Evolutionary conservation across 2,888 invertebrate genomes (phyloP), one percentile per base, ranked within the genome.

Genomic region (Masnerella sp.): DNA sequence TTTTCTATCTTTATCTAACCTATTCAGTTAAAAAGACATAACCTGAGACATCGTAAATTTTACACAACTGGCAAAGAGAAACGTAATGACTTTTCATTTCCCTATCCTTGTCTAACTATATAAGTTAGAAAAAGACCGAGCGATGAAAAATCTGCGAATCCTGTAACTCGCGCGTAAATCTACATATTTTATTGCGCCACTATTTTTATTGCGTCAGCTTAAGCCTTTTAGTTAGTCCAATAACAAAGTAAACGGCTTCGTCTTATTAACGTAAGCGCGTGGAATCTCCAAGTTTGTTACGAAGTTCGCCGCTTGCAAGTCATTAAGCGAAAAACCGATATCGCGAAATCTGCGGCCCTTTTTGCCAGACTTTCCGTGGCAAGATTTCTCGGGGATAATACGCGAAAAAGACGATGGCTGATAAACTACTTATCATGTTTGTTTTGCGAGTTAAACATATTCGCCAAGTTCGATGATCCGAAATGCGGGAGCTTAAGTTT

Each of bases 241-340:
- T 69, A 69, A 69, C 69, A 61, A 61, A 61, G 69, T 54, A 61
- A 69, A 69, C 61, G 28, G 45, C 59, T 68, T 59, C 52, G 52
- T 56, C 65, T 56, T 49, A 59, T 61, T 69, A 69, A 54, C 69
- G 69, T 54, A 69, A 69, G 61, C 25, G 25, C 47, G 61, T 47
- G 52, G 52, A 61, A 61, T 69, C 52, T 45, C 59, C 8, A 52
- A 68, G 68, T 59, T 52, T 36, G 18, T 42, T 49, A 38, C n/a
- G 69, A 70, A 62, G 34, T 70, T 70, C 56, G 54, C 49, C 11
- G 52, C 54, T 42, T 56, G 38, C 42, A 70, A 70, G 56, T 70
- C 70, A 70, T 70, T 70, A 70, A 70, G 70, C 69, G 47, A 58
- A 54, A 69, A 61, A 40, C 70, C 70, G 62, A 70, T 62, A 61